A percentile compares a stretch with the other conserved stretches of the same genome.
Evolutionary conservation across 2,888 invertebrate species (phyloP).

Genomic region (Pachydiplax longipennis): DNA sequence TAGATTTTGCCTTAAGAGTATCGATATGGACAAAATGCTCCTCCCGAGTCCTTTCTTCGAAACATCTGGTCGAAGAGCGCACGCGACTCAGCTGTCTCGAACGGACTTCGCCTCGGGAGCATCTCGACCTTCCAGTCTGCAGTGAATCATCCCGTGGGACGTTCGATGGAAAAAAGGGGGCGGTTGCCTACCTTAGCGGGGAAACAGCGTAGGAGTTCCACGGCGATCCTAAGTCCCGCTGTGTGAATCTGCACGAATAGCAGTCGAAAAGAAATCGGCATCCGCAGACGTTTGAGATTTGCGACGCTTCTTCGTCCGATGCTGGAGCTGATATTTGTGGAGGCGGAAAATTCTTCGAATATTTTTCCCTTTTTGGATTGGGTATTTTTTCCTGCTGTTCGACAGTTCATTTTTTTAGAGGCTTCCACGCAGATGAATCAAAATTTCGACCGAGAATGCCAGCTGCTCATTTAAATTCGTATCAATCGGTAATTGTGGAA

Average conservation of each 20-base stretch:
- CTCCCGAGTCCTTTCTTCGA: neutral
- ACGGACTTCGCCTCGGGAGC: neutral
- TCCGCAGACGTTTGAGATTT: neutral
- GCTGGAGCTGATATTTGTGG: neutral
- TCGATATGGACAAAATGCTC: neutral
- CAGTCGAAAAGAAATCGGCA: neutral
- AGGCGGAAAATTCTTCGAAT: neutral
- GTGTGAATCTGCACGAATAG: neutral
- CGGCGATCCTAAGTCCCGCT: neutral
- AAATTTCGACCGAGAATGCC: too few species aligned
- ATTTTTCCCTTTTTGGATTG: neutral
- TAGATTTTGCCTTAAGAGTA: slow-evolving; percentile 3
- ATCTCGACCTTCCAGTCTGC: neutral
- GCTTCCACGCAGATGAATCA: too few species aligned
- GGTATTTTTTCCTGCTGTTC: neutral
- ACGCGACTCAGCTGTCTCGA: neutral
- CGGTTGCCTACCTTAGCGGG: neutral
- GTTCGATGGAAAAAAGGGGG: neutral
- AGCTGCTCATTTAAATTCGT: too few species aligned
- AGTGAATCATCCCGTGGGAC: neutral
- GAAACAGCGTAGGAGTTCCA: neutral
- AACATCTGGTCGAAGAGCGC: slow-evolving; percentile 11
- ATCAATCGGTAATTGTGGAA: too few species aligned
- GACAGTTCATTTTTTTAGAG: too few species aligned
- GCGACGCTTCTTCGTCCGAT: neutral